Evolutionary conservation across 2,113 vertebrate genomes (phyloP).

Genomic region (Hippocampus abdominalis): DNA sequence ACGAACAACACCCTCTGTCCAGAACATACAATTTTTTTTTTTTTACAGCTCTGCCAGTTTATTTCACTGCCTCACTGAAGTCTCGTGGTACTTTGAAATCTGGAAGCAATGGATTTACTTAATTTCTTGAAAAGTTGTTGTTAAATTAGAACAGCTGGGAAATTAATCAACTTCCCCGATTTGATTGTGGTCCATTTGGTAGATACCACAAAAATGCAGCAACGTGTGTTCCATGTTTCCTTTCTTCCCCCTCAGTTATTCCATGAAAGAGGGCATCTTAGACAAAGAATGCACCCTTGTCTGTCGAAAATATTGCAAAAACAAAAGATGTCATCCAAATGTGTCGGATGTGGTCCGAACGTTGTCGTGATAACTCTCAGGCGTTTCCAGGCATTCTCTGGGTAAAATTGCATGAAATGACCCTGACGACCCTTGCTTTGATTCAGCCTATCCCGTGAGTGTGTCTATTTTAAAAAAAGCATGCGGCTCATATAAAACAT

Average conservation of each 20-base stretch:
- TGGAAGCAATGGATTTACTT: background rate
- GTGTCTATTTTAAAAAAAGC: constrained; percentile 4
- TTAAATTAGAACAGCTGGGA: background rate
- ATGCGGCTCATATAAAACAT: constrained; percentile 7
- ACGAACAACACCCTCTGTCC: too few relatives aligned
- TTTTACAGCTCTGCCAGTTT: too few relatives aligned
- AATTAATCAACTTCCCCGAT: background rate
- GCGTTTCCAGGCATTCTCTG: constrained; percentile 21
- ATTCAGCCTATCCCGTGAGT: background rate
- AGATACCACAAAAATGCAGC: background rate
- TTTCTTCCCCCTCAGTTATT: constrained; percentile 7
- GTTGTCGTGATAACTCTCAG: constrained; percentile 28
- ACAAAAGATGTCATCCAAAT: constrained; percentile 28
- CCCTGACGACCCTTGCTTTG: background rate
- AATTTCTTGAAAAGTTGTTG: background rate
- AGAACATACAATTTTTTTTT: background rate
- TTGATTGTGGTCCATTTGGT: background rate
- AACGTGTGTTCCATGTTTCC: background rate
- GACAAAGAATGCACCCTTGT: constrained; percentile 14
- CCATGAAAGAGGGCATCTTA: constrained; percentile 6
- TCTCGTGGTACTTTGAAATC: background rate
- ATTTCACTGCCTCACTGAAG: background rate
- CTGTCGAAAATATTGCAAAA: constrained; percentile 27
- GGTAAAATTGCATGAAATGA: constrained; percentile 1
- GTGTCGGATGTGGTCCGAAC: constrained; percentile 11